Conservation (phyloP, 2,797 vertebrate genomes). For the Petrocephalus sullivani region DNA sequence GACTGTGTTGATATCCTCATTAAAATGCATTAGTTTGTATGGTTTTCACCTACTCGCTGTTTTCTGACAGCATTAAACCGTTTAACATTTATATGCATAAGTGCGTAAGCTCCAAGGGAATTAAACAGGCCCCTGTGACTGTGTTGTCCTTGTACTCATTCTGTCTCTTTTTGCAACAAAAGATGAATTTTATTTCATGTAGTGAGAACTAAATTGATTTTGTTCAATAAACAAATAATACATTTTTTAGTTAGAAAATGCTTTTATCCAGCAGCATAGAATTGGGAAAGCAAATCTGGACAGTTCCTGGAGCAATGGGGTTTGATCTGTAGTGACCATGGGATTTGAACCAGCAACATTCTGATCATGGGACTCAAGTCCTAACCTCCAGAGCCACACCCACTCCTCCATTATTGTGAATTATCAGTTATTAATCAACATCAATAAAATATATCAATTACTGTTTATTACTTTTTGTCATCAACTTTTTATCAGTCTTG, state of each 20-base stretch:
- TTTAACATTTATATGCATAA: slow-evolving; percentile 13
- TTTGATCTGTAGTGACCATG: too few relatives aligned
- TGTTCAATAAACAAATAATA: neutral
- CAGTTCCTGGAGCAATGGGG: neutral
- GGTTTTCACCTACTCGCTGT: neutral
- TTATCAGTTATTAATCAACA: neutral
- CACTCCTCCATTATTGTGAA: neutral
- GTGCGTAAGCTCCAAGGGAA: neutral
- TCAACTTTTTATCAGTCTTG: neutral
- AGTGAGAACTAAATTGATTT: neutral
- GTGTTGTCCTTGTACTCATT: neutral
- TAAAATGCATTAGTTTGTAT: neutral
- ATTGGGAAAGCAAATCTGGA: neutral
- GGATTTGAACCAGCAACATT: too few relatives aligned
- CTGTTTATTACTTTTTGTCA: neutral
- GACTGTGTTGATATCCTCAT: neutral
- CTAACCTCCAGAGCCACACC: neutral
- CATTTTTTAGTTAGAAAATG: neutral
- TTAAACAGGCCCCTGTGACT: neutral
- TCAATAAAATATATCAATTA: neutral
- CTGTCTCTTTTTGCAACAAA: neutral
- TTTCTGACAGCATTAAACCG: neutral
- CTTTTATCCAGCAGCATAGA: neutral
- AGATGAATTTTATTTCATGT: neutral
- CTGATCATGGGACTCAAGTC: neutral